Conservation (phyloP, 1,140 invertebrate genomes). For the Danaus plexippus region DNA sequence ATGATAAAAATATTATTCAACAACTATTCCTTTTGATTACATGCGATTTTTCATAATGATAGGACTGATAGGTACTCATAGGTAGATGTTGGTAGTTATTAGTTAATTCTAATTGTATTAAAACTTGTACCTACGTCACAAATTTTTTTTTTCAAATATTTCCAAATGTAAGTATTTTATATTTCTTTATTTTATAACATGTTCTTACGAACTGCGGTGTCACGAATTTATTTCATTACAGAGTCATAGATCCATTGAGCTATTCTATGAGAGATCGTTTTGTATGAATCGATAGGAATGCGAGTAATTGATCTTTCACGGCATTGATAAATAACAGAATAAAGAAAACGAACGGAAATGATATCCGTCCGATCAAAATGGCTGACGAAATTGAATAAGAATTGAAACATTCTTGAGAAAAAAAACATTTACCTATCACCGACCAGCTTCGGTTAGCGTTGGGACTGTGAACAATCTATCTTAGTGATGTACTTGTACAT, state of each 20-base stretch:
- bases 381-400: conserved; percentile 63
- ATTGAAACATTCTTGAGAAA: conserved; percentile 59
- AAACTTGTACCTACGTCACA: no score
- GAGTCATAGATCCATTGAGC: conserved; percentile 3
- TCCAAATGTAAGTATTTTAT: no score
- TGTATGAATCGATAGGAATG: conserved; percentile 41
- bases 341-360: conserved; percentile 53
- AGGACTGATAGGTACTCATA: no score
- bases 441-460: conserved; percentile 35
- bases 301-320: conserved; percentile 51
- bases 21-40: no score
- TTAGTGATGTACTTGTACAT: conserved; percentile 22
- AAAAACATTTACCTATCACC: conserved; percentile 50
- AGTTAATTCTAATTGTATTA: no score
- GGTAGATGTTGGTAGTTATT: no score
- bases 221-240: neutral
- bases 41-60: no score
- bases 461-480: conserved; percentile 32
- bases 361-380: conserved; percentile 47
- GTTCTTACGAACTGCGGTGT: no score
- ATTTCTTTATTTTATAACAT: no score
- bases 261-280: conserved; percentile 23
- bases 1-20: no score
- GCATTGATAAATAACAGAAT: conserved; percentile 41
- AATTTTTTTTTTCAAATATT: no score